A percentile compares a stretch with the other conserved stretches of the same genome.
These are phyloP conservation scores for Rhineura floridana DNA, from an alignment of 2,113 vertebrate genomes.

Conservation along the genomic window DNA sequence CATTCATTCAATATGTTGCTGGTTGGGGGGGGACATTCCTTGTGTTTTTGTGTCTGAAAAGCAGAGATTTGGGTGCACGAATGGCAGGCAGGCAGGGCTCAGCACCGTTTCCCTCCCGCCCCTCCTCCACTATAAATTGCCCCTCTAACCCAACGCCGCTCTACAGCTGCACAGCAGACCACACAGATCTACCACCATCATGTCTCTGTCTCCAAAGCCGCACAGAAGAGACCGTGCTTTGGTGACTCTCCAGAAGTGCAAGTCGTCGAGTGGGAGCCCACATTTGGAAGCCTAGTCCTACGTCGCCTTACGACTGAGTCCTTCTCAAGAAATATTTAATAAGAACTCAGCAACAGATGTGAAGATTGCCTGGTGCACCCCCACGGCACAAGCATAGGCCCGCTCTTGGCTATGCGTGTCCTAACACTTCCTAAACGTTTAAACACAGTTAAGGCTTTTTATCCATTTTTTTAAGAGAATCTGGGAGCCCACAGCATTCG, in stretches of 20 bases:
- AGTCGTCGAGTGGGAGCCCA: neutral
- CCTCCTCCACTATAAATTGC: neutral
- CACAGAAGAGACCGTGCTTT: neutral
- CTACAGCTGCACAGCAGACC: neutral
- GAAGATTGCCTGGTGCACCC: neutral
- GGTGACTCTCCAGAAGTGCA: fast-evolving
- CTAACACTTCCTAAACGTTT: fast-evolving
- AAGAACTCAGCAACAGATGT: too few species aligned
- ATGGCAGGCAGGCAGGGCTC: neutral
- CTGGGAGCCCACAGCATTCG: fast-evolving
- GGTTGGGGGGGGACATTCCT: too few species aligned
- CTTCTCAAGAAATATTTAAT: neutral
- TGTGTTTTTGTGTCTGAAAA: neutral
- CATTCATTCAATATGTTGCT: too few species aligned
- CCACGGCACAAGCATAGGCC: too few species aligned
- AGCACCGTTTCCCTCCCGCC: neutral
- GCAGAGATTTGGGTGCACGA: neutral
- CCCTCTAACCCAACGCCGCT: neutral
- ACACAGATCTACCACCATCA: neutral
- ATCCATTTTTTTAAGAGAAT: neutral
- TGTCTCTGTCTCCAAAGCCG: neutral
- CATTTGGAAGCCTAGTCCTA: neutral
- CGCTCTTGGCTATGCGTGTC: neutral
- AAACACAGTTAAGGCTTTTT: neutral
- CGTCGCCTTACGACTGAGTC: too few species aligned